phyloP scores from a whole-genome alignment of 2,113 vertebrate species.

The Myotis lucifugus region DNA sequence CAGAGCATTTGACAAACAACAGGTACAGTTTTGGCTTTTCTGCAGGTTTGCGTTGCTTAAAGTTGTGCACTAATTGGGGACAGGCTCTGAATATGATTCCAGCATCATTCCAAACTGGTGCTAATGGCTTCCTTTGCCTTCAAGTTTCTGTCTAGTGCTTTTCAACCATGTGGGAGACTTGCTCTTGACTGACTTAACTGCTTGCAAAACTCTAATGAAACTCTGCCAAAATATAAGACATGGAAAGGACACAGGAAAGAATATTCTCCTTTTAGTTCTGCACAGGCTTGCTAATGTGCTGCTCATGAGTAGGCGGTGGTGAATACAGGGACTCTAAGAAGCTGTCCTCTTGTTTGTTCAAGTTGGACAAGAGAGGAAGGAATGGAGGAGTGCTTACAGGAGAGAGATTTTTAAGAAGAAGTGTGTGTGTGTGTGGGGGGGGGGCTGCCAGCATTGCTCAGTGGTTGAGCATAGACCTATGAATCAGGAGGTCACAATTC shows the following conservation, averaged over 20 bases:
- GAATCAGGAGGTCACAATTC: too few relatives aligned
- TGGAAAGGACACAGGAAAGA: background rate
- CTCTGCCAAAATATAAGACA: background rate
- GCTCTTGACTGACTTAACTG: background rate
- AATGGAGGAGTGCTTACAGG: background rate
- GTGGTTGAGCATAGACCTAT: too few relatives aligned
- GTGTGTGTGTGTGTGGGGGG: too few relatives aligned
- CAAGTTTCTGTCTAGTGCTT: background rate
- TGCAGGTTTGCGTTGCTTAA: background rate
- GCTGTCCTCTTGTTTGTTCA: background rate
- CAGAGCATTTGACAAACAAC: background rate
- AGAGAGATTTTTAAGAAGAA: background rate
- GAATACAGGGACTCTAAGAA: background rate
- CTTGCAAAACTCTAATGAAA: conserved; percentile 28
- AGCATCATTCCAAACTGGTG: background rate
- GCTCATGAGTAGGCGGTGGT: background rate
- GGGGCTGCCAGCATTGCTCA: too few relatives aligned
- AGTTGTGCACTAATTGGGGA: background rate
- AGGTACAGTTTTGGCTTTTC: background rate
- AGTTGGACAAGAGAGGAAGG: background rate
- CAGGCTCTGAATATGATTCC: background rate
- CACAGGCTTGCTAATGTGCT: background rate
- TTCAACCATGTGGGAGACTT: background rate
- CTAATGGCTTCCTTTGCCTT: conserved; percentile 15
- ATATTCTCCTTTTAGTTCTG: background rate